phyloP scores from a whole-genome alignment of 2,113 vertebrate genomes.

The Ascaphus truei region DNA sequence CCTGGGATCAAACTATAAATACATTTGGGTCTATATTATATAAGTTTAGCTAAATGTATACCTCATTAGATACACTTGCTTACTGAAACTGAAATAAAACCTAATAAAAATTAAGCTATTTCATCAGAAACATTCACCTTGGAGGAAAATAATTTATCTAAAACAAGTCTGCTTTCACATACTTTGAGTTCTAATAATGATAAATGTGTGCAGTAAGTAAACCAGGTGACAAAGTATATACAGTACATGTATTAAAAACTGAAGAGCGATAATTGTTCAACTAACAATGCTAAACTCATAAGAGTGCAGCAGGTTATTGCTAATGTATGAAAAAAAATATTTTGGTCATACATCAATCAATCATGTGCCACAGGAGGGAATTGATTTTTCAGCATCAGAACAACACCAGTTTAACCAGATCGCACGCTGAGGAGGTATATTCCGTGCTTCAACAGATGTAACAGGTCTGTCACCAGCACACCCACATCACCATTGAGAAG shows the following conservation, averaged over 20 bases:
- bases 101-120: slow-evolving; percentile 27
- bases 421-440: no score
- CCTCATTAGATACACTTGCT: slow-evolving; percentile 23
- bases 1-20: slow-evolving; percentile 34
- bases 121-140: slow-evolving; percentile 27
- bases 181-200: not conserved
- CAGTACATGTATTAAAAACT: not conserved
- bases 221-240: not conserved
- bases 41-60: slow-evolving; percentile 28
- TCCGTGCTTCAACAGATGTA: no score
- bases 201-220: not conserved
- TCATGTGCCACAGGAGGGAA: no score
- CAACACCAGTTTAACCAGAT: no score
- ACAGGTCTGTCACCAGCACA: no score
- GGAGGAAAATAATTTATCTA: slow-evolving; percentile 10
- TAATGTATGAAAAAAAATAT: no score
- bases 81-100: slow-evolving; percentile 26
- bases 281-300: not conserved
- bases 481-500: no score
- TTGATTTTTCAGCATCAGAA: no score
- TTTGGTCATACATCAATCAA: no score
- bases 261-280: not conserved
- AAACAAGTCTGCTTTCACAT: not conserved
- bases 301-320: not conserved
- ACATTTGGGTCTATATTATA: slow-evolving; percentile 14